Evolutionary conservation across 2,888 invertebrate species (phyloP).

Genomic region (Andrena hattorfiana): DNA sequence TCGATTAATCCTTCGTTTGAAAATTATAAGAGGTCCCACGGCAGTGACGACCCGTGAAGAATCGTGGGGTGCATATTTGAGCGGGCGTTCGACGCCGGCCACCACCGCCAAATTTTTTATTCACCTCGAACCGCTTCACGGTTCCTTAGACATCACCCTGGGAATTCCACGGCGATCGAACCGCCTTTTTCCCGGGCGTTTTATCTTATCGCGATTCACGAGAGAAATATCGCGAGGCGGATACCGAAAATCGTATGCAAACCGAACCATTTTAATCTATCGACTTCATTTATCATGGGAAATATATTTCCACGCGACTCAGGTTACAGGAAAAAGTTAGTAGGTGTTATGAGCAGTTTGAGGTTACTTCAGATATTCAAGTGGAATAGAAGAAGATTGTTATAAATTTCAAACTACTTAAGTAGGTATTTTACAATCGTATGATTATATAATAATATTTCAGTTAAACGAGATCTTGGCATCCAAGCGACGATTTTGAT

Average conservation of each 20-base stretch:
- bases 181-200: constrained; percentile 58
- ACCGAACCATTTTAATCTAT: too few relatives aligned
- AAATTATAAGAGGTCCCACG: constrained; percentile 77
- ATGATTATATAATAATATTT: background rate
- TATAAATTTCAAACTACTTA: too few relatives aligned
- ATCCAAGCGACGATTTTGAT: constrained; percentile 12
- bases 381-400: too few relatives aligned
- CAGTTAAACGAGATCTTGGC: constrained; percentile 30
- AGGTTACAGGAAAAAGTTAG: too few relatives aligned
- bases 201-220: constrained; percentile 66
- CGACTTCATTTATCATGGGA: too few relatives aligned
- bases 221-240: constrained; percentile 24
- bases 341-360: too few relatives aligned
- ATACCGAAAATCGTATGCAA: background rate
- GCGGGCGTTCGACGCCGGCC: constrained; percentile 61
- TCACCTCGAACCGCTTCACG: constrained; percentile 69
- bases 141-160: constrained; percentile 66
- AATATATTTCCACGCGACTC: too few relatives aligned
- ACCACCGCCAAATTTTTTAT: constrained; percentile 70
- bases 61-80: constrained; percentile 76
- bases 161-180: constrained; percentile 61
- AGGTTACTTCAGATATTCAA: too few relatives aligned
- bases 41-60: constrained; percentile 73
- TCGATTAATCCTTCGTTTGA: constrained; percentile 79
- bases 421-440: too few relatives aligned